Evolutionary conservation across 2,888 invertebrate genomes (phyloP), one percentile per base, ranked within the genome.

Genomic region (Prosopocoilus inquinatus): DNA sequence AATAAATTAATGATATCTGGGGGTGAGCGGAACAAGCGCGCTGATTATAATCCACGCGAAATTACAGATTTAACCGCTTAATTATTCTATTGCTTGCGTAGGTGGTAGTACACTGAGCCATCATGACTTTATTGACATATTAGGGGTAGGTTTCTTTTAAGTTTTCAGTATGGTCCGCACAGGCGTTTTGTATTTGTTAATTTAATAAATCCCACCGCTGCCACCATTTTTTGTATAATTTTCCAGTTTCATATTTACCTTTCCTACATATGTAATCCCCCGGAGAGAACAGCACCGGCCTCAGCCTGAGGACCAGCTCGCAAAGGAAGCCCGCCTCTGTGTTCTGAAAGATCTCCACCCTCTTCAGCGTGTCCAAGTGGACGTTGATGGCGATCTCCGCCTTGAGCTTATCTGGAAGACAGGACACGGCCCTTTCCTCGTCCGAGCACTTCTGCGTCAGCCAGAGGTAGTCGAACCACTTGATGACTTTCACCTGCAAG

Each of bases 401-500:
- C 80, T 97, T 97, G 71, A 97, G 85, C 80, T 97, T 96, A 81
- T 97, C 96, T 79, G 95, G 95, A 73, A 96, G 85, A 81, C 94
- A 95, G 73, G 93, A 92, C 68, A 96, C 94, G 55, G 94, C 94
- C 78, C 90, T 90, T 78, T 97, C 96, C 78, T 98, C 97, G 77
- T 97, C 96, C 16, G 96, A 95, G 75, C 96, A 96, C 81, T 97
- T 97, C 82, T 98, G 96, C 65, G 96, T 96, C 72, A 96, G 87
- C 97, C 98, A 98, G 72, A 97, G 84, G 79, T 98, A 97, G 83
- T 98, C 97, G 80, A 97, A 98, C 97, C 97, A 98, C 79, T 96
- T 95, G 80, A 98, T 97, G 67, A 94, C 97, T 79, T 97, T 96
- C 72, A 95, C 92, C 79, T 98, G 96, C 58, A 98, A 84, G 78